Conservation (phyloP, 2,797 vertebrate species). For the Silurus aristotelis region DNA sequence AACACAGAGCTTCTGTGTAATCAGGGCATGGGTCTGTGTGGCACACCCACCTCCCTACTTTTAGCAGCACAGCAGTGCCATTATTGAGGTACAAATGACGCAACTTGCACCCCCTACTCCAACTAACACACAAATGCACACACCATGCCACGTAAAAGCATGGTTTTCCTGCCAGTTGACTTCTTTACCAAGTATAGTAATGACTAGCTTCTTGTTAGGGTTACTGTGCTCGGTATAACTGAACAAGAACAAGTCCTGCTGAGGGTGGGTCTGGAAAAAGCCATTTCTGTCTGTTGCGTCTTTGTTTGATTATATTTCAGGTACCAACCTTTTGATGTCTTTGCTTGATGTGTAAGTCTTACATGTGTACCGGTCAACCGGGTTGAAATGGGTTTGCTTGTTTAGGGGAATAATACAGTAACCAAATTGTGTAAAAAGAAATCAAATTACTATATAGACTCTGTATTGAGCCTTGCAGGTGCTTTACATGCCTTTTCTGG, state of each 20-base stretch:
- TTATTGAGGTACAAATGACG: constrained; percentile 73
- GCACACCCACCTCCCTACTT: constrained; percentile 67
- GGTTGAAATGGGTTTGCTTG: background rate
- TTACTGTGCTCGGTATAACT: constrained; percentile 34
- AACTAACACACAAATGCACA: constrained; percentile 31
- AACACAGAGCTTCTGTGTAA: constrained; percentile 78
- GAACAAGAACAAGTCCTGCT: background rate
- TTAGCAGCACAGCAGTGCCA: constrained; percentile 70
- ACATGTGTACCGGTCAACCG: background rate
- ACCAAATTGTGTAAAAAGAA: background rate
- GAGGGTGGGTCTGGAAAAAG: constrained; percentile 23
- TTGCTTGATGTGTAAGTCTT: background rate
- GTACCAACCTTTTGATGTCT: background rate
- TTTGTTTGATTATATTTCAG: constrained; percentile 23
- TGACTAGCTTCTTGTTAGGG: constrained; percentile 45
- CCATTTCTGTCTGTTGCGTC: background rate
- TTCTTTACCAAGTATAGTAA: constrained; percentile 25
- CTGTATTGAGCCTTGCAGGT: background rate
- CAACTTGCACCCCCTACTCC: constrained; percentile 59
- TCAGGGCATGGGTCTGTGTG: constrained; percentile 66
- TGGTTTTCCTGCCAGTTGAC: constrained; percentile 37
- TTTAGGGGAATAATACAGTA: background rate
- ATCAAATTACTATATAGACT: background rate
- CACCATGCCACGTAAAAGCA: constrained; percentile 43
- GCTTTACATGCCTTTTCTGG: background rate